Base-by-base conservation (phyloP, 2,888 invertebrate genomes). In the Acronicta leporina region DNA sequence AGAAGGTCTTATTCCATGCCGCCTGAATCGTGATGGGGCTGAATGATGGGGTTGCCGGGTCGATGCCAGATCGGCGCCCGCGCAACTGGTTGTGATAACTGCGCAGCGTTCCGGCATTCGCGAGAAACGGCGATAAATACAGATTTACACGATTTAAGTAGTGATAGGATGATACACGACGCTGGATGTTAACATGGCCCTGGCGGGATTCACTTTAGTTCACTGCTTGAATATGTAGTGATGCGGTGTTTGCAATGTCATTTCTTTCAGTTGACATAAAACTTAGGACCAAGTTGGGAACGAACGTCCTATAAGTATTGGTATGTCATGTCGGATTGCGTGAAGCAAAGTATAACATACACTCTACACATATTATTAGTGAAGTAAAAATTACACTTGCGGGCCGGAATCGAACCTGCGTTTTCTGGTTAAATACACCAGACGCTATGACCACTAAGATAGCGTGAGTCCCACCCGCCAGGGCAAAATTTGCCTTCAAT, bases 121-220 rank as follows among this genome's bases (percentile, higher is more conserved):
- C 51, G 55, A 69, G 75, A 55, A 64, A 60, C 54, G 46, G 50
- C 54, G 61, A 77, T 74, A 77, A 74, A 73, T 74, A 77, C 61
- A 16, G 53, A 58, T 67, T 58, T 73, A 67, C 67, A 67, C 49
- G 67, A 67, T 73, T 73, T 53, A 58, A 53, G 38, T 48, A 57
- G 67, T 46, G 68, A 57, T 58, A 58, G 52, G 73, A 67, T 42
- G 68, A 73, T 67, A 52, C 49, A 72, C 15, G 38, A 16, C 38
- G 44, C 25, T 20, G 27, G 25, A 13, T 46, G 30, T 15, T 35
- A 13, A 65, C n/a, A 65, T 51, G n/a, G 35, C 33, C 10, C 42
- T 3, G 2, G 13, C 15, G 27, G 30, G 46, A 47, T 56, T 50
- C 27, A 10, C 30, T 16, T 30, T 11, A 7, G 44, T 15, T 15